Base-by-base conservation (phyloP, 2,113 vertebrate species). In the Dendrocopos noguchii region DNA sequence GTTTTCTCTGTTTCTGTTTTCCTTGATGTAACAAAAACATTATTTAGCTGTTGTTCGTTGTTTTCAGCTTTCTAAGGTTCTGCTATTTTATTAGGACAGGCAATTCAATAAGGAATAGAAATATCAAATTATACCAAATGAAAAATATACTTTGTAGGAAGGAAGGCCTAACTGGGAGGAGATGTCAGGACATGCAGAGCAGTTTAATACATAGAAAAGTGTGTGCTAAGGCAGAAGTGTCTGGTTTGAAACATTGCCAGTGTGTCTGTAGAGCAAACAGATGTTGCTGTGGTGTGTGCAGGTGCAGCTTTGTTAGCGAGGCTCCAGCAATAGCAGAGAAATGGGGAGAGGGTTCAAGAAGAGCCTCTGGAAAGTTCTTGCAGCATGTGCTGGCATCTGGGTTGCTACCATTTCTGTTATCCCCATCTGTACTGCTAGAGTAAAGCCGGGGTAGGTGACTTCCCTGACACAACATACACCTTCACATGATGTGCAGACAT, bases 391-490 rank as follows among this genome's bases (percentile, higher is more conserved):
- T n/a, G 52, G 36, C 21, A 6, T 15, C 36, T 79, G 44, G 50
- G 10, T 44, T 50, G 31, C 22, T 53, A 10, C 46, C 2, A 0
- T 27, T 60, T 31, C 36, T 57, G 17, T 68, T 57, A 24, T 3
- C 22, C 9, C 53, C 3, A 5, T 36, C 36, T 16, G 16, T 47
- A 64, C 15, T 61, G 25, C 55, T 28, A 11, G 39, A 52, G 8
- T 42, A 24, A 68, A 57, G 31, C 33, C n/a, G 4, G 19, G 63
- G 10, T 44, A 84, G 79, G 2, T 21, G 39, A 63, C 17, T 83
- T 5, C 12, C 17, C 21, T 19, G 29, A 15, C 44, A 17, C 14
- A 36, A 17, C 0, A 0, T 50, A 7, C 1, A 1, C 29, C 70
- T 80, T 36, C 1, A 1, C n/a, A 11, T 53, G 24, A 28, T 24